These are phyloP conservation scores for Alca torda DNA, from an alignment of 2,797 vertebrate genomes.

Conservation along the genomic window DNA sequence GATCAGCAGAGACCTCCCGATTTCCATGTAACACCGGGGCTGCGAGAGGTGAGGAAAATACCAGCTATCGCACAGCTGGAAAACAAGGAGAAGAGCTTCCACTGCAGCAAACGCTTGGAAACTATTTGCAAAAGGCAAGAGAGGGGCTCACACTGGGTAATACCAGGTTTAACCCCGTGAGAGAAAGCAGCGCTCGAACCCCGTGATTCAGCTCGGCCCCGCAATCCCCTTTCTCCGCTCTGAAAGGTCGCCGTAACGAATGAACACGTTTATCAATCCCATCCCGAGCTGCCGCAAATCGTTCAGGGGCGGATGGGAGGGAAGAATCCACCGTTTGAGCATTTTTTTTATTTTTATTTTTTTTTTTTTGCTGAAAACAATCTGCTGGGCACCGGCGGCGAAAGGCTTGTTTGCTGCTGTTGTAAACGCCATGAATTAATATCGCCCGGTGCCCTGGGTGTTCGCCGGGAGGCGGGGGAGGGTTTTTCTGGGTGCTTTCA, in stretches of 20 bases:
- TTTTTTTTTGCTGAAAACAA: background rate
- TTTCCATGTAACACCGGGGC: background rate
- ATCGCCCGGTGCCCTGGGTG: background rate
- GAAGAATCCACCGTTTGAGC: background rate
- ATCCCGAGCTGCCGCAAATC: background rate
- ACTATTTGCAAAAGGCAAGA: background rate
- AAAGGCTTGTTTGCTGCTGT: background rate
- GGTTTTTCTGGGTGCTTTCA: background rate
- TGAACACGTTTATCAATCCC: background rate
- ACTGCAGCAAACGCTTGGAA: background rate
- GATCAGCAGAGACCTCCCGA: background rate
- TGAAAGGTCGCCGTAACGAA: background rate
- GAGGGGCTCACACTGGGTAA: background rate
- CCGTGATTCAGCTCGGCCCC: background rate
- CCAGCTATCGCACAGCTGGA: background rate
- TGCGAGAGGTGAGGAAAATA: background rate
- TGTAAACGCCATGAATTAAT: background rate
- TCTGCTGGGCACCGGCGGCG: background rate
- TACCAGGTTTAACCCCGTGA: fast-evolving
- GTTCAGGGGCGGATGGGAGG: background rate
- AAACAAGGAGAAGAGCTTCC: background rate
- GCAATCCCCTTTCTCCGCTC: background rate
- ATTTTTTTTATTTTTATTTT: no score
- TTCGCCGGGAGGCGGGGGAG: background rate
- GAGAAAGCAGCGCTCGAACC: fast-evolving